These are phyloP conservation scores for Punctoribates punctum DNA, from an alignment of 2,888 invertebrate genomes.

Conservation along the genomic window DNA sequence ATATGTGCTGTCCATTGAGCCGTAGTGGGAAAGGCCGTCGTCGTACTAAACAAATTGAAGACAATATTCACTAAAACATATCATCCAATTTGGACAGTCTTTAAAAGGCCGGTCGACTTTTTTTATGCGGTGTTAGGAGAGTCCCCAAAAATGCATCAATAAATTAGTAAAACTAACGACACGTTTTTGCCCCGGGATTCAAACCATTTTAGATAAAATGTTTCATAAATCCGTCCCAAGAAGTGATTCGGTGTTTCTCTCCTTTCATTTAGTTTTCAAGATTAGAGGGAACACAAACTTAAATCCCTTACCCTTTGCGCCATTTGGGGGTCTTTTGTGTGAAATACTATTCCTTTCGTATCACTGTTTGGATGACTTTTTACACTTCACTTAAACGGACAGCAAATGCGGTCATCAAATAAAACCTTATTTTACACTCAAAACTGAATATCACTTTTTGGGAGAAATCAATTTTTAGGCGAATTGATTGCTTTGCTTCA, in stretches of 20 bases:
- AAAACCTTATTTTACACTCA: neutral
- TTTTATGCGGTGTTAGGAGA: neutral
- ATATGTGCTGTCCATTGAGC: constrained; percentile 68
- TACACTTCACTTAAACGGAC: constrained; percentile 3
- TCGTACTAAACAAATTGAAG: constrained; percentile 66
- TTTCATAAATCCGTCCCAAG: constrained; percentile 4
- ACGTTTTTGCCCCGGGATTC: neutral
- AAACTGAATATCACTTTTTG: neutral
- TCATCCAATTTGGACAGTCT: neutral
- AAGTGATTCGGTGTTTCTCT: neutral
- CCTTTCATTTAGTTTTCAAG: neutral
- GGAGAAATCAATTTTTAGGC: too few species aligned
- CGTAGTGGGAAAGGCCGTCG: constrained; percentile 85
- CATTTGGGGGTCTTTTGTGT: constrained; percentile 4
- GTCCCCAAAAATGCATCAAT: neutral
- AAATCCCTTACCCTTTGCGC: constrained; percentile 25
- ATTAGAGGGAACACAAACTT: neutral
- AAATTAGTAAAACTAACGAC: neutral
- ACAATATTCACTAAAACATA: neutral
- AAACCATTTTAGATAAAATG: neutral
- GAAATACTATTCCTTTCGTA: neutral
- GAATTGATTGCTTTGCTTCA: too few species aligned
- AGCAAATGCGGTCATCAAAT: constrained; percentile 14
- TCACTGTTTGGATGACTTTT: neutral
- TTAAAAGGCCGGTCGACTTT: neutral